Evolutionary conservation across 2,113 vertebrate genomes (phyloP).

Genomic region (Hyperoodon ampullatus): DNA sequence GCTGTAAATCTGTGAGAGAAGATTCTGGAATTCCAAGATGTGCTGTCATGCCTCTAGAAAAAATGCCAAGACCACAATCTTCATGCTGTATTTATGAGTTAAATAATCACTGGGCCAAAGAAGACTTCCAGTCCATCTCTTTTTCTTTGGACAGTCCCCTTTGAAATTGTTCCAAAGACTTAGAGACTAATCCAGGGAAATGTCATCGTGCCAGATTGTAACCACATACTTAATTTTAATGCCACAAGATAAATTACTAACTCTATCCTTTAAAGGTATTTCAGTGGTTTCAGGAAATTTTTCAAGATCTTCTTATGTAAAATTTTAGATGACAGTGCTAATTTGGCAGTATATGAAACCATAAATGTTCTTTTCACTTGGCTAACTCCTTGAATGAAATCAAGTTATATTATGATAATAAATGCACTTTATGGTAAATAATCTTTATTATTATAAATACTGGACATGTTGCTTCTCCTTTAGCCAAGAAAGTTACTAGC

Average conservation of each 20-base stretch:
- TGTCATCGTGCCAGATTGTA: neutral
- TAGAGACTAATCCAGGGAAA: constrained; percentile 33
- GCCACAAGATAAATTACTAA: constrained; percentile 26
- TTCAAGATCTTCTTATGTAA: constrained; percentile 51
- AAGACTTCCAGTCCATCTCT: neutral
- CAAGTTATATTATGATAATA: constrained; percentile 27
- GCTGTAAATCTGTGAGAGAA: neutral
- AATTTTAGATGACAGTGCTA: constrained; percentile 51
- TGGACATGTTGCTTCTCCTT: neutral
- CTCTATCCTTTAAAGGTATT: constrained; percentile 33
- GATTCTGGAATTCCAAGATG: neutral
- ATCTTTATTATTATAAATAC: constrained; percentile 18
- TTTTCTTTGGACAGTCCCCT: neutral
- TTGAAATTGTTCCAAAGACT: constrained; percentile 29
- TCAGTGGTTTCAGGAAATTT: constrained; percentile 38
- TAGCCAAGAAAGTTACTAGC: neutral
- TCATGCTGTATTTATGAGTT: neutral
- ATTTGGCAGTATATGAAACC: constrained; percentile 36
- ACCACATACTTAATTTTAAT: constrained; percentile 52
- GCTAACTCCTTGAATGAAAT: constrained; percentile 42
- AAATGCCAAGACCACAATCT: neutral
- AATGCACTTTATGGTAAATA: constrained; percentile 39
- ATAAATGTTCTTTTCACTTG: constrained; percentile 32
- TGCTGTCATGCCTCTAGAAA: neutral
- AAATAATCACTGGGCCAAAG: neutral